Evolutionary conservation across 2,113 vertebrate species (phyloP).

Genomic region (Mellivora capensis): DNA sequence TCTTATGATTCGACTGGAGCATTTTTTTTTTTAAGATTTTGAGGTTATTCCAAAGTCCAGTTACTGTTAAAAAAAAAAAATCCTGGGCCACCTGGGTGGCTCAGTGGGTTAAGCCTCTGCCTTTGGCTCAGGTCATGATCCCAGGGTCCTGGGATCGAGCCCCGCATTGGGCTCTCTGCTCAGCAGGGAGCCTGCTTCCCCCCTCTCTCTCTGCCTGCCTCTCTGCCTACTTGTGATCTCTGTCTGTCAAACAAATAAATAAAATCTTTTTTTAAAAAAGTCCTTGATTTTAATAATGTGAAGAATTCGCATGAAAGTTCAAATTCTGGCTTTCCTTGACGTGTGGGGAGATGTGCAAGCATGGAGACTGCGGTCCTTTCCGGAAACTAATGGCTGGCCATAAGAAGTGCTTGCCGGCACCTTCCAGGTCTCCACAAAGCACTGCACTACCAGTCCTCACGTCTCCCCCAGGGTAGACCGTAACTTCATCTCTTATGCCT

Average conservation of each 20-base stretch:
- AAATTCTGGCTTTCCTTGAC: not conserved
- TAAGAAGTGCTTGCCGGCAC: too few species aligned
- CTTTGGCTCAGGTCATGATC: too few species aligned
- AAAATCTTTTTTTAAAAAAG: too few species aligned
- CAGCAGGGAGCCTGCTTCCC: too few species aligned
- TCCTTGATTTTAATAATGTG: not conserved
- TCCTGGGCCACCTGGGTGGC: too few species aligned
- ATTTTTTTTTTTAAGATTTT: not conserved
- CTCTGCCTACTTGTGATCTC: too few species aligned
- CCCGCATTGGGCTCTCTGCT: too few species aligned
- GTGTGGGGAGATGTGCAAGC: not conserved
- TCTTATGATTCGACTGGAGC: not conserved
- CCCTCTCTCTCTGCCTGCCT: too few species aligned
- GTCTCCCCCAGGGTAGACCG: not conserved
- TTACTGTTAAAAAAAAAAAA: not conserved
- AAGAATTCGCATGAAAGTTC: not conserved
- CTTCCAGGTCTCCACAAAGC: not conserved
- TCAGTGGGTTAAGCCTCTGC: too few species aligned
- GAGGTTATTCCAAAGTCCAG: not conserved
- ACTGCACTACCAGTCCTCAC: not conserved
- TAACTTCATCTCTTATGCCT: not conserved
- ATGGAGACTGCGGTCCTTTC: not conserved
- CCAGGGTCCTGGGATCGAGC: too few species aligned
- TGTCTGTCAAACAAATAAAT: too few species aligned
- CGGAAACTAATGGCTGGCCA: not conserved